These are phyloP conservation scores for Arctocebus calabarensis DNA, from an alignment of 2,797 vertebrate genomes.

Conservation along the genomic window DNA sequence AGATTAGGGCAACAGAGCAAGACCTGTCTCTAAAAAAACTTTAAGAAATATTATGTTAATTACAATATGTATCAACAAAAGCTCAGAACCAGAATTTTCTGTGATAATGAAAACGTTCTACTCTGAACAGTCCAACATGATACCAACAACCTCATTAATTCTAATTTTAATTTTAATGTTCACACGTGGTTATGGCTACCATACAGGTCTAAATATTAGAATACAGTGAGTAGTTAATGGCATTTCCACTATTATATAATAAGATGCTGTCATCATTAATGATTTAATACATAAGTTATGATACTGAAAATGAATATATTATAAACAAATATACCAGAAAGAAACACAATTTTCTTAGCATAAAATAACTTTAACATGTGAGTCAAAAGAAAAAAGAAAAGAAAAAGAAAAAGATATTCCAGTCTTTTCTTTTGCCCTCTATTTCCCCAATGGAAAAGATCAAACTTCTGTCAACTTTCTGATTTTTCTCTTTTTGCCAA, in stretches of 20 bases:
- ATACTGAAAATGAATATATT: constrained; percentile 34
- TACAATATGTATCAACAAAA: constrained; percentile 18
- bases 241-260: constrained; percentile 25
- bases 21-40: background rate
- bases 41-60: background rate
- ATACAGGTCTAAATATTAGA: constrained; percentile 45
- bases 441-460: constrained; percentile 36
- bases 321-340: constrained; percentile 56
- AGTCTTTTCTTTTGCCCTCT: constrained; percentile 17
- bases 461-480: background rate
- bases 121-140: background rate
- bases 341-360: constrained; percentile 29
- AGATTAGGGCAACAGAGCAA: background rate
- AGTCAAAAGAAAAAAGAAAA: background rate
- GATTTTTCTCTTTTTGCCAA: background rate
- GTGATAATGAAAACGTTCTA: constrained; percentile 49
- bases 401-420: background rate
- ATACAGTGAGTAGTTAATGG: background rate
- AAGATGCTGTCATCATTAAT: constrained; percentile 15
- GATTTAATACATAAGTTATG: background rate
- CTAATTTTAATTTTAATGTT: constrained; percentile 40
- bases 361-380: constrained; percentile 25
- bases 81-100: constrained; percentile 41
- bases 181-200: background rate
- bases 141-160: background rate